A percentile compares a stretch with the other conserved stretches of the same genome.
phyloP scores from a whole-genome alignment of 2,797 vertebrate species.

The Hafferia zeledoni region DNA sequence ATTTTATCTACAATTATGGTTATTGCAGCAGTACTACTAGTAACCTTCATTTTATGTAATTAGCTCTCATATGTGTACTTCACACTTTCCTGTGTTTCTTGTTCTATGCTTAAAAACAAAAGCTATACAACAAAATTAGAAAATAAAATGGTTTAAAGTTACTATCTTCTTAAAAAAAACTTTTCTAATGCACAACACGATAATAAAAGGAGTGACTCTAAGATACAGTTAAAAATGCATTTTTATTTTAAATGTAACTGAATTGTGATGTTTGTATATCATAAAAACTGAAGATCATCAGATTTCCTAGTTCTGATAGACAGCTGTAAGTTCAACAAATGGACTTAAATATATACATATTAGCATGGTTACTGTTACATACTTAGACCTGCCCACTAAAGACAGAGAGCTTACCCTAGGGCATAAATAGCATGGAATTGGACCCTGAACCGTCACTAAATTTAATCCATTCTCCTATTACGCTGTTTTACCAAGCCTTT shows the following conservation, averaged over 20 bases:
- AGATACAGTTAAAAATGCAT: background rate
- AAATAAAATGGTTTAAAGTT: background rate
- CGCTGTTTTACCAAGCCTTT: background rate
- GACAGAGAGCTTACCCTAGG: background rate
- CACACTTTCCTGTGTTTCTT: background rate
- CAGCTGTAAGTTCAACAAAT: background rate
- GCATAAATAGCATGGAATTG: background rate
- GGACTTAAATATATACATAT: background rate
- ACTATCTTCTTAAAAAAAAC: background rate
- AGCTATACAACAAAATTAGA: background rate
- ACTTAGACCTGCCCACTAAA: background rate
- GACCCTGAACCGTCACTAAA: background rate
- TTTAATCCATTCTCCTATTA: background rate
- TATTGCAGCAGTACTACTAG: background rate
- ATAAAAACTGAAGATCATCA: background rate
- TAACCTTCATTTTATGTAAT: background rate
- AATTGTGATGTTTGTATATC: background rate
- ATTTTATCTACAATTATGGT: background rate
- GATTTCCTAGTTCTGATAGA: background rate
- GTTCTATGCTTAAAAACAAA: background rate
- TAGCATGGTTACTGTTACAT: background rate
- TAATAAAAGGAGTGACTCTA: background rate
- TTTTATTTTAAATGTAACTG: background rate
- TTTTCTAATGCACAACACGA: background rate
- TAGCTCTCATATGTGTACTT: background rate